Base-by-base conservation (phyloP, 2,888 invertebrate species). In the Baccha elongata region DNA sequence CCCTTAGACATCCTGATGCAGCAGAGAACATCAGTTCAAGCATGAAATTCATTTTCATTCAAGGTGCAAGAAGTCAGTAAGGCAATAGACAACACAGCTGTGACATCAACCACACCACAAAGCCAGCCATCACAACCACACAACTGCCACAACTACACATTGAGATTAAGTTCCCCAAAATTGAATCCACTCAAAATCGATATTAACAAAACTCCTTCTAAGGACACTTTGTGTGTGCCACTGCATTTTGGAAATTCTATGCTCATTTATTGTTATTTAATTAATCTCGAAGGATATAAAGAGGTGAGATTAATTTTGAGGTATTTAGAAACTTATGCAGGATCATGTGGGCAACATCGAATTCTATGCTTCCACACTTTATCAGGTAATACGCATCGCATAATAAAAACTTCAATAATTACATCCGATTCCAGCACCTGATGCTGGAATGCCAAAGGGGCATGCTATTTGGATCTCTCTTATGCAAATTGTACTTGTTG, bases 41-140 rank as follows among this genome's bases (percentile, higher is more conserved):
- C 69, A 69, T 80, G 80, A 80, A 80, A 74, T 80, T 69, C 44
- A 69, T 64, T 74, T 80, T 44, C 44, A 42, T 44, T 26, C 62
- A 69, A 69, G 62, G 37, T 73, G 79, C 72, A 62, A 52, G 46
- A 46, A 67, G 50, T 74, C 68, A 74, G 21, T 17, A 74, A 73
- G 58, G 53, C 74, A 68, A 58, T 62, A 46, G 13, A 23, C 55
- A 35, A 11, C 53, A 55, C n/a, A 52, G 15, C 26, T 52, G 32
- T 52, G 32, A 72, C 52, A 65, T 13, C 19, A 58, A 26, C 15
- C 35, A 65, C 53, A 37, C 55, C 37, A 7, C 73, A 50, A 65
- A 42, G 55, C 29, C 67, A 79, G 21, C 71, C 65, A 37, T 52
- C 35, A 60, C 42, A 67, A 29, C 72, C 62, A 11, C 42, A 26